Evolutionary conservation across 2,888 invertebrate genomes (phyloP).

Genomic region (Eristalis tenax): DNA sequence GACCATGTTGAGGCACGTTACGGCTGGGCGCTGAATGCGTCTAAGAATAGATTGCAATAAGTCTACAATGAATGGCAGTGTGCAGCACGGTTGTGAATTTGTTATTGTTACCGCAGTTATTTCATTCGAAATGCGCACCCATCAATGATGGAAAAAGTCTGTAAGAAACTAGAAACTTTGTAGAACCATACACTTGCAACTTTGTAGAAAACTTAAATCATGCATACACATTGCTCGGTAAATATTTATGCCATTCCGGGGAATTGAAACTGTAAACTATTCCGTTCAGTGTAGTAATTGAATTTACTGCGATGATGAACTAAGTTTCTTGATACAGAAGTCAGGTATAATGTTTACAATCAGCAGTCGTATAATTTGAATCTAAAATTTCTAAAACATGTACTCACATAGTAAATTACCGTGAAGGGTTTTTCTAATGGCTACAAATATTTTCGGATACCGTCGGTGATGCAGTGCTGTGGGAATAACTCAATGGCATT

Average conservation of each 20-base stretch:
- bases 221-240: neutral
- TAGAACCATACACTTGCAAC: neutral
- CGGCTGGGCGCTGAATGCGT: conserved; percentile 40
- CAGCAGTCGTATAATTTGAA: too few relatives aligned
- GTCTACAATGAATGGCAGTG: conserved; percentile 39
- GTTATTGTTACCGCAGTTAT: conserved; percentile 13
- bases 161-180: neutral
- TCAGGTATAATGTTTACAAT: too few relatives aligned
- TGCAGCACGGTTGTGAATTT: conserved; percentile 1
- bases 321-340: neutral
- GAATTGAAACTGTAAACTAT: neutral
- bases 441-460: neutral
- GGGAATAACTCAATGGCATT: neutral
- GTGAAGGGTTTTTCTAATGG: too few relatives aligned
- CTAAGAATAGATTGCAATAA: conserved; percentile 59
- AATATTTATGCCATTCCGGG: neutral
- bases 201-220: neutral
- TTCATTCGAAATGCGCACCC: neutral
- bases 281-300: neutral
- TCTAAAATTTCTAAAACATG: too few relatives aligned
- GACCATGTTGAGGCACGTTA: neutral
- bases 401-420: too few relatives aligned
- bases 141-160: neutral
- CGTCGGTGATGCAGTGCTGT: neutral
- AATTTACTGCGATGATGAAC: neutral